A percentile compares a stretch with the other conserved stretches of the same genome.
phyloP scores from a whole-genome alignment of 2,888 invertebrate genomes.

The Rotaria macrura region DNA sequence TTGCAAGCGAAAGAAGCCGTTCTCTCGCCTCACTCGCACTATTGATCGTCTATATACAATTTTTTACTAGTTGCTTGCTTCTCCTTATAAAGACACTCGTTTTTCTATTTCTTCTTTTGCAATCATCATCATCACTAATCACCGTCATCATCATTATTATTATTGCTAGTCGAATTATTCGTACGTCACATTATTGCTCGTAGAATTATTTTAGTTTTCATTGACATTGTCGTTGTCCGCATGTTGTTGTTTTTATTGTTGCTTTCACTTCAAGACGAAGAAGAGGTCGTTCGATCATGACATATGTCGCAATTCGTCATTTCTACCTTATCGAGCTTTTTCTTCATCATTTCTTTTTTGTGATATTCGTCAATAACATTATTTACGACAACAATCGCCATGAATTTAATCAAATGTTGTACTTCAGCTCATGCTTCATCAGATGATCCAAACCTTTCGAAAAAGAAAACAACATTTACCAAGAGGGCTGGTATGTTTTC shows the following conservation, averaged over 20 bases:
- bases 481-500: neutral
- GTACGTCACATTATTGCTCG: neutral
- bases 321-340: neutral
- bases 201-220: neutral
- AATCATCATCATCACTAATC: neutral
- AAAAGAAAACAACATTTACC: neutral
- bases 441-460: neutral
- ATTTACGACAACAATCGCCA: neutral
- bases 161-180: neutral
- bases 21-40: neutral
- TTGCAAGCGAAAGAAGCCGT: neutral
- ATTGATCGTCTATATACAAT: neutral
- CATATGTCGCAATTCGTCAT: neutral
- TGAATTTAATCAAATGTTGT: neutral
- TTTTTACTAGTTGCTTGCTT: neutral
- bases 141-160: neutral
- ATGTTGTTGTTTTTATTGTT: neutral
- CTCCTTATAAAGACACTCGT: neutral
- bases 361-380: neutral
- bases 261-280: neutral
- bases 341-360: neutral
- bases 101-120: neutral
- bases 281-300: neutral
- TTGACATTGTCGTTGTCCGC: neutral
- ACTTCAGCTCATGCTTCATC: neutral